Percentiles rank a stretch among this genome's conserved stretches.
Evolutionary conservation across 2,113 vertebrate species (phyloP).

Genomic region (Lepisosteus osseus): DNA sequence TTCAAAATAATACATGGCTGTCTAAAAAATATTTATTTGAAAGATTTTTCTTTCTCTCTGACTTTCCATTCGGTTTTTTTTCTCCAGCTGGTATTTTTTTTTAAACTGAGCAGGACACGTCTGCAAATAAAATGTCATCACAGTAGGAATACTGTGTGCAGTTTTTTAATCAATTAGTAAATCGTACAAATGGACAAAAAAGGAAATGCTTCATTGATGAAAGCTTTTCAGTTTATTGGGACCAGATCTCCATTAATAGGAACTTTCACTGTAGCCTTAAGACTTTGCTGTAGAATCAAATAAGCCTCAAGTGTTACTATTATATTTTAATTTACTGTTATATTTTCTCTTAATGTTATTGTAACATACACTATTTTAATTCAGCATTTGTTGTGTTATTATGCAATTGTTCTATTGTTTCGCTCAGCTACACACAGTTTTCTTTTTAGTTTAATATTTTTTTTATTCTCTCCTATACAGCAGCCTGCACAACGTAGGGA

Average conservation of each 20-base stretch:
- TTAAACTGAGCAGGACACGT: constrained; percentile 46
- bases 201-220: constrained; percentile 53
- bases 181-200: constrained; percentile 32
- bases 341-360: neutral
- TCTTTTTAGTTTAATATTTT: too few species aligned
- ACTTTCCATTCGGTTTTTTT: constrained; percentile 2
- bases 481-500: neutral
- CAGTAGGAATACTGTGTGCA: constrained; percentile 42
- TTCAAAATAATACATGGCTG: too few species aligned
- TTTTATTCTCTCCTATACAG: neutral
- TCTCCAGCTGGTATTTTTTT: constrained; percentile 48
- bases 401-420: neutral
- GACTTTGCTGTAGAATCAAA: too few species aligned
- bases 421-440: neutral
- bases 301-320: too few species aligned
- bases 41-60: too few species aligned
- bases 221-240: constrained; percentile 55
- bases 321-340: neutral
- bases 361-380: neutral
- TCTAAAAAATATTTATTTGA: too few species aligned
- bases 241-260: constrained; percentile 49
- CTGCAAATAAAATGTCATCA: constrained; percentile 55
- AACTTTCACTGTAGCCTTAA: too few species aligned
- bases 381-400: neutral
- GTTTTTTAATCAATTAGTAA: constrained; percentile 60